A percentile compares a stretch with the other conserved stretches of the same genome.
phyloP scores from a whole-genome alignment of 2,797 vertebrate genomes.

The Chromis chromis region DNA sequence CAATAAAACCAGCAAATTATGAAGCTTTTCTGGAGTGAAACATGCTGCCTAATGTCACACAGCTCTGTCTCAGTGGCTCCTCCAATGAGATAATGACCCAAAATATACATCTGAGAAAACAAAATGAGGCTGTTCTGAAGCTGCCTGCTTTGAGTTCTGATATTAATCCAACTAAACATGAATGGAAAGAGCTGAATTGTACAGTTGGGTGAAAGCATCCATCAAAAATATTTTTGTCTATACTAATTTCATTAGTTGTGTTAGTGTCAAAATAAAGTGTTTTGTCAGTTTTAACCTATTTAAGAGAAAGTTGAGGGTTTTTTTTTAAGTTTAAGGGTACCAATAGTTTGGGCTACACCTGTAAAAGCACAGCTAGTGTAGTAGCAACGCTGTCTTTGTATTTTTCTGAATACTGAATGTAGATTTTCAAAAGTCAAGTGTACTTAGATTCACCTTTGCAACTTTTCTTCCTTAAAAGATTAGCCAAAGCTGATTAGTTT shows the following conservation, averaged over 20 bases:
- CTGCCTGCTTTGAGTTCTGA: not conserved
- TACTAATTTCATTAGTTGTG: not conserved
- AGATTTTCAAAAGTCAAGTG: too few relatives aligned
- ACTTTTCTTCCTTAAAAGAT: not conserved
- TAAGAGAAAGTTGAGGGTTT: too few relatives aligned
- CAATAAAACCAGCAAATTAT: too few relatives aligned
- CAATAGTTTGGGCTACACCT: too few relatives aligned
- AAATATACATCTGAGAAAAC: not conserved
- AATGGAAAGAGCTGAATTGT: too few relatives aligned
- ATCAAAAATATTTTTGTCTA: not conserved
- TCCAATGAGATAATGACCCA: not conserved
- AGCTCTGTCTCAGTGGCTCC: not conserved
- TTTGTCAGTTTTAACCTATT: too few relatives aligned
- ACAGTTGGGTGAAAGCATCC: too few relatives aligned
- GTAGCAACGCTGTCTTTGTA: not conserved
- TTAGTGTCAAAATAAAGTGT: not conserved
- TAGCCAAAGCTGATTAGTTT: not conserved
- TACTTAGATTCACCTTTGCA: not conserved
- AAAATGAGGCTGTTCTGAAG: not conserved
- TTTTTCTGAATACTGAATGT: too few relatives aligned
- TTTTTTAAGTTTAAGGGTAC: too few relatives aligned
- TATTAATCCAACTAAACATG: not conserved
- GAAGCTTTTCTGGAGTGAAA: too few relatives aligned
- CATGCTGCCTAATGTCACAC: not conserved
- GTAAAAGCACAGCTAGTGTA: too few relatives aligned